Percentiles rank a stretch among this genome's conserved stretches.
These are phyloP conservation scores for Onthophagus taurus DNA, from an alignment of 1,140 invertebrate genomes.

Conservation along the genomic window DNA sequence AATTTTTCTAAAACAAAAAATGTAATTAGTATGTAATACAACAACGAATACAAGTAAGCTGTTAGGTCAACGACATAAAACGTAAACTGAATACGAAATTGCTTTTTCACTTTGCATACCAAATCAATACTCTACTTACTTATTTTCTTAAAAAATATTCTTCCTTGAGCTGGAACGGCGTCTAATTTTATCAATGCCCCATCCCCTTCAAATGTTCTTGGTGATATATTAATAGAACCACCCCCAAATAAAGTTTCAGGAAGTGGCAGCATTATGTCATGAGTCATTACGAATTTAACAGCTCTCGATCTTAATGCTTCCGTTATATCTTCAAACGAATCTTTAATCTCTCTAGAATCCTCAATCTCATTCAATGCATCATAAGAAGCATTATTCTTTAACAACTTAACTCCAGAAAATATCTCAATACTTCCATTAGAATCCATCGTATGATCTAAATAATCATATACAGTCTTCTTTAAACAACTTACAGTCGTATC, in stretches of 20 bases:
- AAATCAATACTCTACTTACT: conserved; percentile 46
- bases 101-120: too few relatives aligned
- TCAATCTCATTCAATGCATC: conserved; percentile 30
- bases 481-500: conserved; percentile 60
- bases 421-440: conserved; percentile 55
- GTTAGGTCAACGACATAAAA: too few relatives aligned
- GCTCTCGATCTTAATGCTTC: conserved; percentile 49
- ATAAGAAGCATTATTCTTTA: conserved; percentile 54
- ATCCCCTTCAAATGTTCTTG: conserved; percentile 56
- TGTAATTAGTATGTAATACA: too few relatives aligned
- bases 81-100: too few relatives aligned
- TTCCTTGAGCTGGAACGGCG: conserved; percentile 51
- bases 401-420: conserved; percentile 56
- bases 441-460: conserved; percentile 53
- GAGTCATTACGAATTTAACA: conserved; percentile 63
- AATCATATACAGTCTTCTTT: conserved; percentile 62
- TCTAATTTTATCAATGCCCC: conserved; percentile 64
- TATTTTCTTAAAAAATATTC: conserved; percentile 63
- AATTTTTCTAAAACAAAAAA: conserved; percentile 58
- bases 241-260: conserved; percentile 63
- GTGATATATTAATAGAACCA: conserved; percentile 59
- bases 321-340: conserved; percentile 53
- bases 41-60: too few relatives aligned
- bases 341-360: conserved; percentile 19
- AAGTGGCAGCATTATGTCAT: conserved; percentile 59